These are phyloP conservation scores for Chironomus tepperi DNA, from an alignment of 1,140 invertebrate species.

Conservation along the genomic window DNA sequence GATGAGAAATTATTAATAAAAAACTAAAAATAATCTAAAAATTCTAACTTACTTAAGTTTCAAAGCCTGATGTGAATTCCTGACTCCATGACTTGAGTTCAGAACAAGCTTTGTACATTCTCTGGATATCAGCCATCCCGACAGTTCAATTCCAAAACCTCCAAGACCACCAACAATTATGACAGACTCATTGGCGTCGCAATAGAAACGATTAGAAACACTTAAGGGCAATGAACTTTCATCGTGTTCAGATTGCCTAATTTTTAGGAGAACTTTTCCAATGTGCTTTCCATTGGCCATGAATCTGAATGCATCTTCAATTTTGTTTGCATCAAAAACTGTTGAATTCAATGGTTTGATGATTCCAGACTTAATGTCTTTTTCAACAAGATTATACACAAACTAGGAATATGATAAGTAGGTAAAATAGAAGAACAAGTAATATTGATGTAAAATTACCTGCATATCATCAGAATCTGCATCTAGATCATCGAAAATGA, in stretches of 20 bases:
- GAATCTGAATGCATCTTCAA: slow-evolving; percentile 48
- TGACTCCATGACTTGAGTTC: slow-evolving; percentile 61
- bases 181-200: slow-evolving; percentile 39
- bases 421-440: slow-evolving; percentile 54
- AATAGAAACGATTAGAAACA: slow-evolving; percentile 24
- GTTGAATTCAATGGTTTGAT: slow-evolving; percentile 42
- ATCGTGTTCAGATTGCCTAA: slow-evolving; percentile 46
- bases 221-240: neutral
- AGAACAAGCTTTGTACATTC: slow-evolving; percentile 66
- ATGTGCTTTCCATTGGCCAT: slow-evolving; percentile 77
- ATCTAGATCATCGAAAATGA: slow-evolving; percentile 47
- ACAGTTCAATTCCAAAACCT: slow-evolving; percentile 76
- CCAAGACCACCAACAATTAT: slow-evolving; percentile 62
- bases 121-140: slow-evolving; percentile 68
- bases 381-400: slow-evolving; percentile 45
- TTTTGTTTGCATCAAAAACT: slow-evolving; percentile 40
- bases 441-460: slow-evolving; percentile 28
- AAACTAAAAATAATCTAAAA: neutral
- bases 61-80: slow-evolving; percentile 62
- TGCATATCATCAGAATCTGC: slow-evolving; percentile 40
- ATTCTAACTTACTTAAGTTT: slow-evolving; percentile 40
- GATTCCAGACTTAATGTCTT: slow-evolving; percentile 46
- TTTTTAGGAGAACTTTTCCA: slow-evolving; percentile 55
- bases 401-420: too few species aligned
- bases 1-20: neutral